Base-by-base conservation (phyloP, 2,797 vertebrate genomes). In the Poecilia picta region DNA sequence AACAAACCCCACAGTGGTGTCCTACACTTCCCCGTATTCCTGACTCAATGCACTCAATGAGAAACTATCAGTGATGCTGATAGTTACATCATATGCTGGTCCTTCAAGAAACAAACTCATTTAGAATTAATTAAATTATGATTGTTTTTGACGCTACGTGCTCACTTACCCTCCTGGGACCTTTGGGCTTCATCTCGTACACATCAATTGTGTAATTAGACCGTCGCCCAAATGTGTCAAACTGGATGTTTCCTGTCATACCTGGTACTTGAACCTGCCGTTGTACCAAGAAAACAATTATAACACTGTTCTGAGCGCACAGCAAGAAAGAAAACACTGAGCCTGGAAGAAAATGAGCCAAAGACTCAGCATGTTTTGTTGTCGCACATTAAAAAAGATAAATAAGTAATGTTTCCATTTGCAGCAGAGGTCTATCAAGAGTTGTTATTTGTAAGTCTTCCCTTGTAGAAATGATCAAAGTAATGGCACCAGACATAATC, bases 191-290 rank as follows among this genome's bases (percentile, higher is more conserved):
- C 96, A 98, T 97, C 95, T 99, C 98, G 53, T 99, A 99, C 74
- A 99, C 97, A 90, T 99, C 97, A n/a, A 99, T 98, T 18, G 97
- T 98, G 92, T 97, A 99, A 96, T 99, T 99, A 88, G 97, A 95
- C 88, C 98, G 97, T 66, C 98, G 95, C 59, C 98, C 98, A 2
- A 98, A 99, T 31, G 97, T 98, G 93, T 99, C 98, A 13, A 99
- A 99, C 89, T 99, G 98, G 92, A 99, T 97, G 90, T 99, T 99
- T 91, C 98, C 98, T 66, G 98, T 99, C 97, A 99, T 99, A 89
- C 98, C 98, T 94, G 97, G 97, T 77, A 99, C 97, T 93, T 98
- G 98, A 28, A 99, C 98, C 98, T 99, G 90, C 28, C 81, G 85
- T 71, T 75, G 43, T 49, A 85, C 43, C 66, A 85, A 88, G 75